These are phyloP conservation scores for Conus ventricosus DNA, from an alignment of 1,140 invertebrate species.

Conservation along the genomic window DNA sequence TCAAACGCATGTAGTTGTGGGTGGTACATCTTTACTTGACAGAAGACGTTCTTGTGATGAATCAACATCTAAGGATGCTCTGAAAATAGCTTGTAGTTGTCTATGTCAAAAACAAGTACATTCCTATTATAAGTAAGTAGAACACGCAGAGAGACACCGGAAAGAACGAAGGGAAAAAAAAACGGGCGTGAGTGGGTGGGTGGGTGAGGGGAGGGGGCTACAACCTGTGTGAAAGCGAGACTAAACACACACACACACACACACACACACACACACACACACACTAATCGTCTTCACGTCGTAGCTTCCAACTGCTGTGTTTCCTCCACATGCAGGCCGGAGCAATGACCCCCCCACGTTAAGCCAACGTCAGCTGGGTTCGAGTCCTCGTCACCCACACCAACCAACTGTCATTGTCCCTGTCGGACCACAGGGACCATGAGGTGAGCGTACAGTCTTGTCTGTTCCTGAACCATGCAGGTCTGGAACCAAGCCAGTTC, in stretches of 20 bases:
- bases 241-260: background rate
- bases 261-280: conserved; percentile 8
- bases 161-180: too few species aligned
- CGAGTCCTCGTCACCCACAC: conserved; percentile 41
- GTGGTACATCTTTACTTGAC: too few species aligned
- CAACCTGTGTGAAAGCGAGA: too few species aligned
- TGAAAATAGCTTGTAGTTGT: too few species aligned
- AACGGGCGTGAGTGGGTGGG: too few species aligned
- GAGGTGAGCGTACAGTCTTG: conserved; percentile 47
- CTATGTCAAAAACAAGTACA: too few species aligned
- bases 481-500: conserved; percentile 35
- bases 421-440: conserved; percentile 51
- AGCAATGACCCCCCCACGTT: conserved; percentile 55
- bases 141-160: too few species aligned
- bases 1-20: too few species aligned
- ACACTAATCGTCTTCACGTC: conserved; percentile 21
- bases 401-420: conserved; percentile 50
- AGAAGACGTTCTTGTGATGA: too few species aligned
- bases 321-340: conserved; percentile 33
- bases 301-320: conserved; percentile 40
- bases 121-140: too few species aligned
- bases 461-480: conserved; percentile 32
- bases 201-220: too few species aligned
- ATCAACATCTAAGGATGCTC: too few species aligned
- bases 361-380: conserved; percentile 48